Evolutionary conservation across 2,113 vertebrate genomes (phyloP).

Genomic region (Dascyllus trimaculatus): DNA sequence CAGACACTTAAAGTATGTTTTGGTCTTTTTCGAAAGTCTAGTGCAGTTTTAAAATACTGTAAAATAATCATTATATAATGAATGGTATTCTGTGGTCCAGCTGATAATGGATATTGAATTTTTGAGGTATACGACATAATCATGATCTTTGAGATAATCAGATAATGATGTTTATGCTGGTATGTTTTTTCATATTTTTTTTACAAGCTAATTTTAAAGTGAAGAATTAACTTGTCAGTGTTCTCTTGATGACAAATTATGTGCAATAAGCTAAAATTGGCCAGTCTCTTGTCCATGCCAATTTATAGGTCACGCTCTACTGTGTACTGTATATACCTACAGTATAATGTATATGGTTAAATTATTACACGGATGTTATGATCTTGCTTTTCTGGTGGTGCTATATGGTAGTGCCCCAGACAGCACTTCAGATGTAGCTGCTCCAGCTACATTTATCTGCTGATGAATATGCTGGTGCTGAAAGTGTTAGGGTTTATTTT

Average conservation of each 20-base stretch:
- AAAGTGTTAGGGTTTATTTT: conserved; percentile 47
- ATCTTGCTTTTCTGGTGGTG: background rate
- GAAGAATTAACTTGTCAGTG: no score
- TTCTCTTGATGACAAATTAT: no score
- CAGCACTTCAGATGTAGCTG: conserved; percentile 29
- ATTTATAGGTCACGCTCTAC: conserved; percentile 8
- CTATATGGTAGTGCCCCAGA: conserved; percentile 21
- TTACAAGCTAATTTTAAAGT: no score
- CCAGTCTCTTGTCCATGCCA: background rate
- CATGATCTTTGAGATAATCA: no score
- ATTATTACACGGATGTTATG: conserved; percentile 15
- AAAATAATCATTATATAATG: no score
- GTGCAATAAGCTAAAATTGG: background rate
- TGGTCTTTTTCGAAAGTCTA: background rate
- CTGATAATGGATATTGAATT: no score
- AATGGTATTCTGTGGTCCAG: no score
- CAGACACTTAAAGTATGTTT: background rate
- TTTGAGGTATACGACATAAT: no score
- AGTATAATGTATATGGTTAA: background rate
- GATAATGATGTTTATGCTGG: no score
- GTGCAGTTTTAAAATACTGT: background rate
- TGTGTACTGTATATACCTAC: background rate
- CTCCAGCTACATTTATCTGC: conserved; percentile 47
- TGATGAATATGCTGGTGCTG: conserved; percentile 32
- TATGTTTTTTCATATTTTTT: background rate